Conservation (phyloP, 2,113 vertebrate genomes). For the Sander lucioperca region DNA sequence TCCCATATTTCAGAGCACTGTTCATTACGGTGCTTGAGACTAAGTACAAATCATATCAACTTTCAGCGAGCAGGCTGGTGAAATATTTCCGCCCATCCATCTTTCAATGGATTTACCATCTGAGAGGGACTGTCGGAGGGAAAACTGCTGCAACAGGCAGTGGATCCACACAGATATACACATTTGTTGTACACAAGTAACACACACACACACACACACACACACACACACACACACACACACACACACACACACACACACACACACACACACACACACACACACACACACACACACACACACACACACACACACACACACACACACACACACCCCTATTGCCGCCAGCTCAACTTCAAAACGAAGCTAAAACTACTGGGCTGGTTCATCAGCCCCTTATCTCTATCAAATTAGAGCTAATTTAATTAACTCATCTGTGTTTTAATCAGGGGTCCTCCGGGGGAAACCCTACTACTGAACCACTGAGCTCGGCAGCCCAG, state of each 20-base stretch:
- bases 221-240: too few species aligned
- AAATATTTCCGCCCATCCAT: constrained; percentile 60
- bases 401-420: constrained; percentile 77
- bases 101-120: constrained; percentile 51
- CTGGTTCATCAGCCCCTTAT: constrained; percentile 77
- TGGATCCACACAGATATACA: constrained; percentile 31
- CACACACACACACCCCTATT: constrained; percentile 28
- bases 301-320: not conserved
- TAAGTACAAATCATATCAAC: constrained; percentile 73
- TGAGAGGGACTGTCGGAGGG: not conserved
- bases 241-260: not conserved
- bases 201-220: constrained; percentile 1
- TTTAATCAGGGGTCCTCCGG: constrained; percentile 78
- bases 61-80: constrained; percentile 41
- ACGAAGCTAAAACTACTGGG: constrained; percentile 63
- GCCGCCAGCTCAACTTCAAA: constrained; percentile 70
- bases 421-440: constrained; percentile 81
- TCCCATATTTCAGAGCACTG: constrained; percentile 73
- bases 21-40: constrained; percentile 71
- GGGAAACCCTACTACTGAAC: constrained; percentile 76
- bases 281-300: too few species aligned
- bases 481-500: constrained; percentile 78
- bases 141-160: constrained; percentile 49
- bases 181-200: constrained; percentile 23
- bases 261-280: constrained; percentile 22